Conservation (phyloP, 2,888 invertebrate species). For the Sepioteuthis lessoniana region DNA sequence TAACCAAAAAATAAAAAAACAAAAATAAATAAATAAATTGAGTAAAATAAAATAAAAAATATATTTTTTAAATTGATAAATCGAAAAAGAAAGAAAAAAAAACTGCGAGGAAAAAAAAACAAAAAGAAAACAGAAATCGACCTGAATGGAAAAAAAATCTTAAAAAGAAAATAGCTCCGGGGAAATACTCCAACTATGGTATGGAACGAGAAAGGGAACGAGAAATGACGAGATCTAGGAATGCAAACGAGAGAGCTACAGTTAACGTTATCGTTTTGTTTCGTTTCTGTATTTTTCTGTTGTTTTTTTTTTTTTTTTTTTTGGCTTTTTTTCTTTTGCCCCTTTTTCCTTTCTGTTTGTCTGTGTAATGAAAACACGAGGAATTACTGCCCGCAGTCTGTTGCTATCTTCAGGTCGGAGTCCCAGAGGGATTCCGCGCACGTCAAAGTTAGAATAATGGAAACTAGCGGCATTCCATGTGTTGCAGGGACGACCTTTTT, state of each 20-base stretch:
- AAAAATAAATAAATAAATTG: too few relatives aligned
- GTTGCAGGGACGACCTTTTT: neutral
- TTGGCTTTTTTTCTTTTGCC: neutral
- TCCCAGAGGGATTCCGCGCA: conserved; percentile 2
- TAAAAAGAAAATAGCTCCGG: neutral
- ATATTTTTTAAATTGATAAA: too few relatives aligned
- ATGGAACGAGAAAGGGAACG: neutral
- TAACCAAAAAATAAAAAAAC: too few relatives aligned
- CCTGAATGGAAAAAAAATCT: too few relatives aligned
- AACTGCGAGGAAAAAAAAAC: neutral
- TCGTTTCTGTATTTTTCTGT: too few relatives aligned
- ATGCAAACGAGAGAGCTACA: neutral
- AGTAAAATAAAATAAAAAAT: too few relatives aligned
- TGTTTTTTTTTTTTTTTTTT: too few relatives aligned
- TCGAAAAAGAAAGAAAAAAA: neutral
- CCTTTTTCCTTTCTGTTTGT: neutral
- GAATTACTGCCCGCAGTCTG: conserved; percentile 4
- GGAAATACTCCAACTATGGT: neutral
- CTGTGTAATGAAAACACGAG: neutral
- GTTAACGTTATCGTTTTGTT: neutral
- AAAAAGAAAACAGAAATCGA: neutral
- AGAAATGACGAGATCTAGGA: neutral
- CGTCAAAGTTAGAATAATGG: neutral
- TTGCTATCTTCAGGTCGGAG: conserved; percentile 1
- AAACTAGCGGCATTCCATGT: neutral